Percentiles rank a stretch among this genome's conserved stretches.
Conservation (phyloP, 2,888 invertebrate genomes). For the Oxycera nigricornis region DNA sequence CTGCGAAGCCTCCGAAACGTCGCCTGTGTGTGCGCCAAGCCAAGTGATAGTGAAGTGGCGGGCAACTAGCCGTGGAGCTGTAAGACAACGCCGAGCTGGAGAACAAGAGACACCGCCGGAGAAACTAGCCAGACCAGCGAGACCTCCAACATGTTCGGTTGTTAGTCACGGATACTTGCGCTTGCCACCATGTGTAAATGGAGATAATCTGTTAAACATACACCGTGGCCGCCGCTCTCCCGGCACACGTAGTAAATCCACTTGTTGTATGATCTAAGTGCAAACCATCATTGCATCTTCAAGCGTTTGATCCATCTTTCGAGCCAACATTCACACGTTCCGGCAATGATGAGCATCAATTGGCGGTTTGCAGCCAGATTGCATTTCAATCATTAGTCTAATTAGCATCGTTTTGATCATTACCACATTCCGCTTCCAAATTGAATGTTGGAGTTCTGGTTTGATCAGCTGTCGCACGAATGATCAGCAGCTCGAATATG, state of each 20-base stretch:
- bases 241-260: background rate
- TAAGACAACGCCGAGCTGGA: background rate
- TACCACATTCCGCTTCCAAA: background rate
- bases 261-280: background rate
- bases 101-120: constrained; percentile 2
- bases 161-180: too few relatives aligned
- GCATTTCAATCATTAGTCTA: background rate
- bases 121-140: too few relatives aligned
- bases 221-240: background rate
- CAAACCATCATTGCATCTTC: background rate
- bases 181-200: background rate
- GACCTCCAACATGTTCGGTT: too few relatives aligned
- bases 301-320: background rate
- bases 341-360: background rate
- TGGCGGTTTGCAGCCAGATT: background rate
- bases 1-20: background rate
- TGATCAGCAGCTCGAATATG: too few relatives aligned
- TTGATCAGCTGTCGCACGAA: too few relatives aligned
- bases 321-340: background rate
- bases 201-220: background rate
- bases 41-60: background rate
- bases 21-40: background rate
- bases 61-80: background rate
- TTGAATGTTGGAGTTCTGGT: background rate
- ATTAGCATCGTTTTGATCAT: background rate